These are phyloP conservation scores for Uria lomvia DNA, from an alignment of 2,113 vertebrate species.

Conservation along the genomic window DNA sequence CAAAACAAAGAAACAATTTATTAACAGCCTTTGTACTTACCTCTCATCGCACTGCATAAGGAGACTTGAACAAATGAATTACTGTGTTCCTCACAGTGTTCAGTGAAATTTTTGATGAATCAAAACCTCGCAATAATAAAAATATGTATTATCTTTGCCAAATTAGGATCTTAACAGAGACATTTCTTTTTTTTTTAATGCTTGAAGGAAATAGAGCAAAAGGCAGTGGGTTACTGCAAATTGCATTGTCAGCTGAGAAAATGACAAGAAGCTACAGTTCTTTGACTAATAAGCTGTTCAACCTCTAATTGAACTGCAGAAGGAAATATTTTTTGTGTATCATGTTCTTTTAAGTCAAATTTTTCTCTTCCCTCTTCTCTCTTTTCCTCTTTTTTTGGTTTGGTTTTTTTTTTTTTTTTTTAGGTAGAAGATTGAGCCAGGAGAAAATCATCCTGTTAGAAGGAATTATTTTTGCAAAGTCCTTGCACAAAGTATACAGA, in stretches of 20 bases:
- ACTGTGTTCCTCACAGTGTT: not conserved
- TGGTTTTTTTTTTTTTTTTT: not conserved
- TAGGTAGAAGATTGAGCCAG: not conserved
- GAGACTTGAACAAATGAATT: not conserved
- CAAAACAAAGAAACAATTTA: not conserved
- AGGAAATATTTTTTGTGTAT: not conserved
- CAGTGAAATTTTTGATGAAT: not conserved
- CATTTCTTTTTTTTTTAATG: not conserved
- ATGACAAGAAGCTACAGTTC: not conserved
- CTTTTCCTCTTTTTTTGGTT: accelerated
- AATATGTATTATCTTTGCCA: not conserved
- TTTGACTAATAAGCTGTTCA: not conserved
- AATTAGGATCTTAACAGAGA: not conserved
- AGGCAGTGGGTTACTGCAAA: not conserved
- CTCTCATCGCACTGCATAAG: not conserved
- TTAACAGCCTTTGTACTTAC: not conserved
- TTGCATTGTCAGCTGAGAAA: not conserved
- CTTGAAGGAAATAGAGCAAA: not conserved
- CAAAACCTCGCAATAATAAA: not conserved
- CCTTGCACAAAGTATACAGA: not conserved
- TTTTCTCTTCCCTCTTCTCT: not conserved
- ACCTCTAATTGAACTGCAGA: not conserved
- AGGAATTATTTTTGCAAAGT: not conserved
- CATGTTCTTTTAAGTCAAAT: not conserved
- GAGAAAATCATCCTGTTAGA: not conserved